Percentiles rank a stretch among this genome's conserved stretches.
Evolutionary conservation across 2,888 invertebrate species (phyloP).

Genomic region (Cheilosia vulpina): DNA sequence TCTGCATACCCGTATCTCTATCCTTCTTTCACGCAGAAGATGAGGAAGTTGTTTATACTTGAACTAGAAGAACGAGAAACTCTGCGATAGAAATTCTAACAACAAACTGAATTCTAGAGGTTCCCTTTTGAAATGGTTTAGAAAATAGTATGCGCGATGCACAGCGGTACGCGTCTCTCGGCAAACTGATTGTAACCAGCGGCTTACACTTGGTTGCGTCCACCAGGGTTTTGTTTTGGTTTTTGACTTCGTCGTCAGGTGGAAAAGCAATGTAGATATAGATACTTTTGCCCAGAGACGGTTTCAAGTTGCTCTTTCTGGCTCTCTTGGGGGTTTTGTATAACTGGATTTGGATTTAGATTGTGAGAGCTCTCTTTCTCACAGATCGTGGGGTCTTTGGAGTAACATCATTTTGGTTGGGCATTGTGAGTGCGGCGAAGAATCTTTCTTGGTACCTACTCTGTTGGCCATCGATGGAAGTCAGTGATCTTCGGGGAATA

Average conservation of each 20-base stretch:
- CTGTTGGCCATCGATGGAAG: slow-evolving; percentile 45
- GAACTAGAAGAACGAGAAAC: slow-evolving; percentile 70
- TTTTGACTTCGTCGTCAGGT: slow-evolving; percentile 51
- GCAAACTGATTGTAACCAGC: slow-evolving; percentile 42
- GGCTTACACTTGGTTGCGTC: slow-evolving; percentile 39
- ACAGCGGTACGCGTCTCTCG: slow-evolving; percentile 55
- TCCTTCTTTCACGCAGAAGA: slow-evolving; percentile 29
- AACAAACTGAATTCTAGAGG: slow-evolving; percentile 10
- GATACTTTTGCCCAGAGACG: slow-evolving; percentile 20
- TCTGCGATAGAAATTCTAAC: slow-evolving; percentile 25
- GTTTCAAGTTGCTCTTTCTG: slow-evolving; percentile 1
- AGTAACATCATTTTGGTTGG: not conserved
- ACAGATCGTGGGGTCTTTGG: slow-evolving; percentile 12
- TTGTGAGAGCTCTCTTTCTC: slow-evolving; percentile 8
- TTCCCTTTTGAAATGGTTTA: not conserved
- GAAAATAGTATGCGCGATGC: slow-evolving; percentile 10
- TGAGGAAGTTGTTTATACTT: slow-evolving; percentile 70
- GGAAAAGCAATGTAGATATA: slow-evolving; percentile 22
- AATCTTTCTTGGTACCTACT: slow-evolving; percentile 7
- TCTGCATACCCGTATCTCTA: slow-evolving; percentile 52
- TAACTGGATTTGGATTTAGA: slow-evolving; percentile 51
- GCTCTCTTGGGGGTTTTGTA: slow-evolving; percentile 52
- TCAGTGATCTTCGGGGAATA: slow-evolving; percentile 72
- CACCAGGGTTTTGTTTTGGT: slow-evolving; percentile 68
- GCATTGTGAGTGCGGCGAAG: not conserved